phyloP scores from a whole-genome alignment of 2,113 vertebrate genomes.

The Paracanthobrama guichenoti region DNA sequence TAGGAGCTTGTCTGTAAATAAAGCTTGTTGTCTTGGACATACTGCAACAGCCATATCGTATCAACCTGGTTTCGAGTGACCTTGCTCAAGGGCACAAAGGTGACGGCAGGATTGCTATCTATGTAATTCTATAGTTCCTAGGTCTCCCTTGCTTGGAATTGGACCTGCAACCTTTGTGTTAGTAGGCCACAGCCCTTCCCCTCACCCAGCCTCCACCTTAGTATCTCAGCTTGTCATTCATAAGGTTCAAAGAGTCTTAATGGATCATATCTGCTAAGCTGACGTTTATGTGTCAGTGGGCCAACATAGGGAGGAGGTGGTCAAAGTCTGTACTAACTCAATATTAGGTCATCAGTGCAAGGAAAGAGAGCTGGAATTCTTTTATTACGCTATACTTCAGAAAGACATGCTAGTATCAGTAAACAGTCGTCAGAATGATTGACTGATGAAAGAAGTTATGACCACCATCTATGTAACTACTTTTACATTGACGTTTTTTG shows the following conservation, averaged over 20 bases:
- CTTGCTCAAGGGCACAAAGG: conserved; percentile 4
- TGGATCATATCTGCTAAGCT: conserved; percentile 40
- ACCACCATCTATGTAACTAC: not conserved
- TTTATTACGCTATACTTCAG: not conserved
- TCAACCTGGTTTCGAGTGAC: not conserved
- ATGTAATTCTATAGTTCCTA: conserved; percentile 11
- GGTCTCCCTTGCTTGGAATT: not conserved
- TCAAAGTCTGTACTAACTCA: conserved; percentile 30
- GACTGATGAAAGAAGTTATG: too few relatives aligned
- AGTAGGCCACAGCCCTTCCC: not conserved
- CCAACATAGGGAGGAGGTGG: conserved; percentile 16
- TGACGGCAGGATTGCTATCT: not conserved
- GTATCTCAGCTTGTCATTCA: conserved; percentile 15
- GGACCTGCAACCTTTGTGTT: conserved; percentile 4
- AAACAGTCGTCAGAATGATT: not conserved
- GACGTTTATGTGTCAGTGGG: conserved; percentile 46
- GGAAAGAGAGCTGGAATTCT: not conserved
- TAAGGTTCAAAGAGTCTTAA: conserved; percentile 39
- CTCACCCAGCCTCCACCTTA: not conserved
- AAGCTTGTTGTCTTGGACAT: not conserved
- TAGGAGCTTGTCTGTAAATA: not conserved
- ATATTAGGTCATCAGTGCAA: not conserved
- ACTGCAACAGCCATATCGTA: not conserved
- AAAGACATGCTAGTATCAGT: not conserved
- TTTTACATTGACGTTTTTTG: not conserved